Base-by-base conservation (phyloP, 2,113 vertebrate species). In the Vombatus ursinus region DNA sequence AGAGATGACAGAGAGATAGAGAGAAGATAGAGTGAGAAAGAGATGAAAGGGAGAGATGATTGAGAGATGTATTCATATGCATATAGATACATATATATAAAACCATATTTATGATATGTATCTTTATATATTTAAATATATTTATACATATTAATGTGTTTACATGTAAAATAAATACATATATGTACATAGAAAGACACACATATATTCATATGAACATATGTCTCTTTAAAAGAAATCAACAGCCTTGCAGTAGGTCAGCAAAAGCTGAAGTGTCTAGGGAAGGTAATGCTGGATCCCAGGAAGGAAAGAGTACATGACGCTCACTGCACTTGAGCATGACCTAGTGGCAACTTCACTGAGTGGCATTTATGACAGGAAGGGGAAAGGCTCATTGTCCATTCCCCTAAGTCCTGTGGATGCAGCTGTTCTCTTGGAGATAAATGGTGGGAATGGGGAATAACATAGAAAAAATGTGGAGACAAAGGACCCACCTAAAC, bases 321-420 rank as follows among this genome's bases (percentile, higher is more conserved):
- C 97, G 97, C 98, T 97, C 96, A 96, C 61, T 99, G 98, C 98
- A 98, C 98, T 96, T 98, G 98, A 99, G 98, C 98, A 98, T 99
- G 98, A 98, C 98, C 99, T 99, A 98, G 98, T 98, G 98, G 98
- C 92, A 98, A 97, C 97, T 98, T 98, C 98, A 98, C 92, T 98
- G 97, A 98, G 98, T 98, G 98, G 96, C 98, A 98, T 98, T 98
- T 97, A 98, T 97, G 98, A 96, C 44, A 97, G 95, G 53, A 97
- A 98, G 47, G 97, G 97, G 97, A 97, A 98, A 97, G 94, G 92
- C 92, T 93, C 94, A 91, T 97, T 95, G 96, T 98, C 93, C 96
- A 93, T 97, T 97, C 96, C 94, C 97, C 92, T 77, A 96, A 97
- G 95, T 92, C 97, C 91, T 37, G 95, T 97, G 90, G 52, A 48